Evolutionary conservation across 1,140 invertebrate genomes (phyloP).

Genomic region (Philotrypesis tridentata): DNA sequence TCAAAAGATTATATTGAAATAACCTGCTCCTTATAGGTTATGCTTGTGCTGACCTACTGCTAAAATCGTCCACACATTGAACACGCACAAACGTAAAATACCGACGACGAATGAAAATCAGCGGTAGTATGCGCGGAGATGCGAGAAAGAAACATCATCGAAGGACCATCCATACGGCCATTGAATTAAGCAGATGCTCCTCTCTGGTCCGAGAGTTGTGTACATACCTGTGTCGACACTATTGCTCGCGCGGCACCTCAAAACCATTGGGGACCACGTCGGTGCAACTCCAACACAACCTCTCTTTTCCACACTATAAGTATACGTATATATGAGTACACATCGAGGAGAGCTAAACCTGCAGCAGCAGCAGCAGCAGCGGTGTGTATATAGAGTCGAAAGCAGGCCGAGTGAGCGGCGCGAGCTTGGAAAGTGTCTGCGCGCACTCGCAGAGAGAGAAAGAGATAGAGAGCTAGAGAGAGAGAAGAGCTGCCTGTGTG

Average conservation of each 20-base stretch:
- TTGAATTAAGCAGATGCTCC: background rate
- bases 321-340: background rate
- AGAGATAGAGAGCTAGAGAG: constrained; percentile 44
- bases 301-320: background rate
- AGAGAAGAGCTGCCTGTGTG: constrained; percentile 9
- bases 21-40: too few relatives aligned
- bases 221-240: too few relatives aligned
- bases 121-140: too few relatives aligned
- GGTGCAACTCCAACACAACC: background rate
- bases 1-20: too few relatives aligned
- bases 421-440: background rate
- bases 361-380: background rate
- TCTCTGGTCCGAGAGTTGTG: background rate
- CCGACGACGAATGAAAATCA: too few relatives aligned
- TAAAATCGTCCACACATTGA: too few relatives aligned
- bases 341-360: background rate
- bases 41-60: too few relatives aligned
- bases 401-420: constrained; percentile 33
- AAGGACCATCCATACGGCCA: background rate
- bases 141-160: too few relatives aligned
- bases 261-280: constrained; percentile 7
- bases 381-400: background rate
- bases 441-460: constrained; percentile 32
- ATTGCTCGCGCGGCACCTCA: background rate
- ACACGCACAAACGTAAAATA: too few relatives aligned